Conservation (phyloP, 2,797 vertebrate species). For the Glossophaga mutica region DNA sequence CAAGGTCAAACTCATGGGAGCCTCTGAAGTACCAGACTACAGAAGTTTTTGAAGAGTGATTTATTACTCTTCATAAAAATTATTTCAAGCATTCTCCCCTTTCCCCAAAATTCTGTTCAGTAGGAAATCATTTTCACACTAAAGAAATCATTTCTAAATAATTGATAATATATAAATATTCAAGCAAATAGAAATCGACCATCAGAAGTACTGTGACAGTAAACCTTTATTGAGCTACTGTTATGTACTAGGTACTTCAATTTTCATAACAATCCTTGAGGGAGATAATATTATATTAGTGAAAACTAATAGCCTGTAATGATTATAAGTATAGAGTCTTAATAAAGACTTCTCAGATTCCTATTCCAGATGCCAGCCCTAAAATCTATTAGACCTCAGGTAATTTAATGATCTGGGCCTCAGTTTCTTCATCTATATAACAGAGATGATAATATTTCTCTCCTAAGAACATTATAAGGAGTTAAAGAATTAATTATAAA, state of each 20-base stretch:
- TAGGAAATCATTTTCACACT: neutral
- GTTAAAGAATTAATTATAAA: constrained; percentile 44
- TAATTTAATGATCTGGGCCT: neutral
- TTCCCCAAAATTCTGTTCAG: neutral
- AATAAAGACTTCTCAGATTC: constrained; percentile 7
- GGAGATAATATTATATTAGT: neutral
- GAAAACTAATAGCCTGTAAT: neutral
- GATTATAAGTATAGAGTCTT: neutral
- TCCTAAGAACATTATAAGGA: constrained; percentile 19
- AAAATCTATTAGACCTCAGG: neutral
- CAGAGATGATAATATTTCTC: neutral
- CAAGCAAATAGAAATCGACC: neutral
- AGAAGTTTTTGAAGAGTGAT: constrained; percentile 17
- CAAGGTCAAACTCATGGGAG: neutral
- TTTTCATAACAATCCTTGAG: constrained; percentile 1
- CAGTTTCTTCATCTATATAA: constrained; percentile 33
- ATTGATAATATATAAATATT: constrained; percentile 11
- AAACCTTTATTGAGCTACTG: neutral
- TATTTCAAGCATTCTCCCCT: neutral
- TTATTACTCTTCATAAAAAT: constrained; percentile 26
- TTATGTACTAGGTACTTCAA: neutral
- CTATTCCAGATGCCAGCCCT: neutral
- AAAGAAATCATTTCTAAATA: constrained; percentile 39
- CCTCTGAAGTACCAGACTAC: neutral
- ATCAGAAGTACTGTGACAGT: constrained; percentile 1